Evolutionary conservation across 2,113 vertebrate genomes (phyloP).

Genomic region (Balaenoptera acutorostrata): DNA sequence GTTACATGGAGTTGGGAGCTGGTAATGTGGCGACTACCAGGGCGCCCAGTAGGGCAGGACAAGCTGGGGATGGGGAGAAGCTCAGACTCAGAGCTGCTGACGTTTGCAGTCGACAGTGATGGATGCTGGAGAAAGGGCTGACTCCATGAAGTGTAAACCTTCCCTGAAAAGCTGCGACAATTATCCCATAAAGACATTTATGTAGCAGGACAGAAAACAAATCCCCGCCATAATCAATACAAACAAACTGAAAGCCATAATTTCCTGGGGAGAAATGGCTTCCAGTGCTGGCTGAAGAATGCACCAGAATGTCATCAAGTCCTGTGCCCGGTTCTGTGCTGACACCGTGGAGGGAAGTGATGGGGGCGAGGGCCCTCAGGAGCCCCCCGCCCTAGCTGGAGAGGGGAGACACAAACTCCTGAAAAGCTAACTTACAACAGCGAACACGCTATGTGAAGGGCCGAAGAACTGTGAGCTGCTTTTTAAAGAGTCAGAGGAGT

Average conservation of each 20-base stretch:
- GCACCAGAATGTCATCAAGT: fast-evolving
- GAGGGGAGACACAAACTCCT: neutral
- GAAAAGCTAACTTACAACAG: neutral
- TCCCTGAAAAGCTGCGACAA: neutral
- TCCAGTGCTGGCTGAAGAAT: neutral
- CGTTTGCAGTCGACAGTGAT: neutral
- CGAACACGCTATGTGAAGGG: neutral
- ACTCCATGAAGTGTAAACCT: fast-evolving
- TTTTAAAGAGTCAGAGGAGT: neutral
- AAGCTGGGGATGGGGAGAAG: no score
- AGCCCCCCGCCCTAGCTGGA: fast-evolving
- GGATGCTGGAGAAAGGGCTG: neutral
- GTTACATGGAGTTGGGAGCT: neutral
- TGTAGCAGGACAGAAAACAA: neutral
- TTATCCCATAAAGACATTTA: neutral
- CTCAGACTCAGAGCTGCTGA: neutral
- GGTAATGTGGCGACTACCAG: neutral
- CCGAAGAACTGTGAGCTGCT: neutral
- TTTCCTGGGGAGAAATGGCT: neutral
- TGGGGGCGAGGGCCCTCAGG: neutral
- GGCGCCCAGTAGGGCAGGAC: no score
- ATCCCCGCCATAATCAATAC: neutral
- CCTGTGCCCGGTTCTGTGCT: neutral
- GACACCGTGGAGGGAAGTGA: neutral
- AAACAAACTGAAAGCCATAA: neutral